Base-by-base conservation (phyloP, 2,888 invertebrate genomes). In the Empis stercorea region DNA sequence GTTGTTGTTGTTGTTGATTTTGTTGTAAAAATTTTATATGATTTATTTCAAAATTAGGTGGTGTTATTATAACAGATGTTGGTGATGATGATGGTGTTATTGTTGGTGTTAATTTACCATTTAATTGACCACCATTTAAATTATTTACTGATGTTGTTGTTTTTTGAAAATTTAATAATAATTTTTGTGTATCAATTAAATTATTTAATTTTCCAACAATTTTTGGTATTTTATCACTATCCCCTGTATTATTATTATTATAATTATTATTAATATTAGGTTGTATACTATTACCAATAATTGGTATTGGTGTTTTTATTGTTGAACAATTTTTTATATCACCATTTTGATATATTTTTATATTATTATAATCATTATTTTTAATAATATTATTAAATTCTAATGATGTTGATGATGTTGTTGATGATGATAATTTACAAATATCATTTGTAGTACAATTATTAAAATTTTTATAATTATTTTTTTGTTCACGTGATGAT, bases 201-300 rank as follows among this genome's bases (percentile, higher is more conserved):
- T 66, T 63, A 46, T 61, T 65, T 46, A 68, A 52, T 61, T 66
- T 69, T 49, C 68, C 68, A 53, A 68, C 69, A 54, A 68, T 68
- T 64, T 65, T 68, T 63, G 67, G 66, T 64, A 68, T 68, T 56
- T 65, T 66, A 62, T 68, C 68, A 63, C 63, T 65, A 55, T 66
- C 66, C 46, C 15, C 10, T 38, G 38, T 38, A 10, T 17, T 11
- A 17, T 17, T 38, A 38, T 38, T 17, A 5, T 17, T 38, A 7
- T 17, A 20, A 17, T 38, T 45, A n/a, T 39, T 38, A 30, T 20
- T 15, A 45, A 14, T 37, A 11, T 44, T 44, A 44, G n/a, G 5
- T 34, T 20, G 5, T 43, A 23, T 44, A 34, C n/a, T 13, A 13
- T 9, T 9, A 34, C n/a, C n/a, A 34, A 4, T 34, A n/a, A 9